Conservation (phyloP, 2,888 invertebrate genomes). For the Neoscelio sp. region DNA sequence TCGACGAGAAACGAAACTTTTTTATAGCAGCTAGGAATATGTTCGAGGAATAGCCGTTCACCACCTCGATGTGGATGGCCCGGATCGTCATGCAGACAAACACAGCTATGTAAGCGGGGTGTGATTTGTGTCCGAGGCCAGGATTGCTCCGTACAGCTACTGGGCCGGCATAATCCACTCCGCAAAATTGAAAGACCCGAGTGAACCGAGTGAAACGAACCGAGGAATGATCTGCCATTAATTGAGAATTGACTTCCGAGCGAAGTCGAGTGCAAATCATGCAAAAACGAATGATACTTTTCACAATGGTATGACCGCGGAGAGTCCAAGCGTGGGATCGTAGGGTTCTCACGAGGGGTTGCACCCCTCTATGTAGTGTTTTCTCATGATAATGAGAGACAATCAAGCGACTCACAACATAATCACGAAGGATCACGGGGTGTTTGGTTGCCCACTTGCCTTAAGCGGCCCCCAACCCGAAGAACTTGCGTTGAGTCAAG, state of each 20-base stretch:
- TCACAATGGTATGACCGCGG: not conserved
- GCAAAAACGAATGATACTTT: not conserved
- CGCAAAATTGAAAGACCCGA: not conserved
- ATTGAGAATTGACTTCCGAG: not conserved
- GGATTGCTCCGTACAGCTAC: not conserved
- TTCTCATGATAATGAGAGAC: no score
- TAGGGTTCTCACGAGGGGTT: no score
- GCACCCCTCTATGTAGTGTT: no score
- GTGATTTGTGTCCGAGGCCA: not conserved
- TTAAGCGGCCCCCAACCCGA: no score
- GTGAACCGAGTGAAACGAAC: not conserved
- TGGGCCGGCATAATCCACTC: conserved; percentile 30
- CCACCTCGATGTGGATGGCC: conserved; percentile 12
- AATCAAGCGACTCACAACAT: no score
- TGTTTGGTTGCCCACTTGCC: no score
- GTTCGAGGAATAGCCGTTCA: not conserved
- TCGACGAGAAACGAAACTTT: not conserved
- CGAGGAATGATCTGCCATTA: conserved; percentile 6
- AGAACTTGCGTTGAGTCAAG: no score
- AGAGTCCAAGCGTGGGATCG: not conserved
- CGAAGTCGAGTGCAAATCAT: not conserved
- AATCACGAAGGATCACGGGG: no score
- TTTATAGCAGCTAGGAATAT: not conserved
- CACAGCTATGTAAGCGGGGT: conserved; percentile 6
- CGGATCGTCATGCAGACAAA: conserved; percentile 10